Conservation (phyloP, 92 coral and sea anemone species). For the Parazoanthus darwini region DNA sequence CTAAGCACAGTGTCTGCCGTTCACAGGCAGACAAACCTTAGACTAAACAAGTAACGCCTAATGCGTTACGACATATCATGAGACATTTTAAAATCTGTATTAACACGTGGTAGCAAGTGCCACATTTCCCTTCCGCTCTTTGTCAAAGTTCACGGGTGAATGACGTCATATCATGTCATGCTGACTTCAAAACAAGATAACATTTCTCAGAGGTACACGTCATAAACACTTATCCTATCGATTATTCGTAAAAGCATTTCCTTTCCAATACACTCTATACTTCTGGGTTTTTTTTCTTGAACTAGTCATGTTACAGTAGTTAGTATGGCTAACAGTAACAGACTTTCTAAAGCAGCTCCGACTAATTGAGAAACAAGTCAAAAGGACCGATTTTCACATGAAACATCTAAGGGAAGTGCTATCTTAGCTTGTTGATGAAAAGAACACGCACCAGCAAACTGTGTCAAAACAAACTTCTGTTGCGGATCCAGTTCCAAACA, state of each 20-base stretch:
- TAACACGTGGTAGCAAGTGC: not conserved
- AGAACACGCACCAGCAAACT: not conserved
- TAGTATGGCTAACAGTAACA: no score
- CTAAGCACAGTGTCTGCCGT: not conserved
- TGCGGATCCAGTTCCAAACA: not conserved
- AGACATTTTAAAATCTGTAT: not conserved
- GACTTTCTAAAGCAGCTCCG: no score
- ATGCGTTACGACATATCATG: no score
- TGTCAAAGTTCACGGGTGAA: not conserved
- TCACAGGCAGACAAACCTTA: not conserved
- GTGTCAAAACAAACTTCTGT: not conserved
- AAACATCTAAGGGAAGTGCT: not conserved
- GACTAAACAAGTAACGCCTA: no score
- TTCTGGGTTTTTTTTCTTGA: no score
- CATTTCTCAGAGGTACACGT: not conserved
- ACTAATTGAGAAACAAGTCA: not conserved
- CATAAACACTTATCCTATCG: no score
- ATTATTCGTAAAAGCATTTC: no score
- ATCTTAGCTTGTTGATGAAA: not conserved
- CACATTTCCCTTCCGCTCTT: no score
- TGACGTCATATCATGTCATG: not conserved
- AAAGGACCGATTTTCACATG: not conserved
- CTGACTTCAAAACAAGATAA: not conserved
- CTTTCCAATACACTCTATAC: no score
- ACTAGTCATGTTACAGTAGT: no score